Conservation (phyloP, 2,888 invertebrate species). For the Agonopterix alstromeriana region DNA sequence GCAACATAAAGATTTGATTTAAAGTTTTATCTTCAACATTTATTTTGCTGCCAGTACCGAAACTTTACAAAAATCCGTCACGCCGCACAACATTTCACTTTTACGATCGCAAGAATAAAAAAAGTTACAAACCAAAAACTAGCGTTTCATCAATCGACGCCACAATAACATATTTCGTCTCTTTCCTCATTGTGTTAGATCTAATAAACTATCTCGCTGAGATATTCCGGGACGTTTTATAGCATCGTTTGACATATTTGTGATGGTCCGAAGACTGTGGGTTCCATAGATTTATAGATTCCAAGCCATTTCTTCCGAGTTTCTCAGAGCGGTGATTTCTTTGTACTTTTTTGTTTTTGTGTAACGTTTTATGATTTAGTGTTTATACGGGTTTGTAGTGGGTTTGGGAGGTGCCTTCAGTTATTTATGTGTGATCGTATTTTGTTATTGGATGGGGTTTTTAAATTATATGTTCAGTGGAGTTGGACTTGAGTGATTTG, state of each 20-base stretch:
- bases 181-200: constrained; percentile 43
- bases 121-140: constrained; percentile 6
- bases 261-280: constrained; percentile 58
- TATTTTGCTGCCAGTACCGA: not conserved
- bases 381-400: constrained; percentile 1
- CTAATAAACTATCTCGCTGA: constrained; percentile 60
- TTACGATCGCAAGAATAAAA: constrained; percentile 2
- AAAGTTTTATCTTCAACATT: constrained; percentile 1
- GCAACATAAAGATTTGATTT: no score
- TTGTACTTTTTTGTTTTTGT: constrained; percentile 34
- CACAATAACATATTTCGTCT: constrained; percentile 37
- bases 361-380: constrained; percentile 24
- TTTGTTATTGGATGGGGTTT: not conserved
- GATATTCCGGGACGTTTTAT: constrained; percentile 57
- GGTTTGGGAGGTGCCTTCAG: not conserved
- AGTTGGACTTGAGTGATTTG: no score
- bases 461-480: no score
- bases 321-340: constrained; percentile 38
- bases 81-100: constrained; percentile 4
- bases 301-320: constrained; percentile 56
- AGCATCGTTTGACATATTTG: constrained; percentile 70
- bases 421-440: constrained; percentile 11
- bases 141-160: constrained; percentile 39
- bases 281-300: constrained; percentile 53
- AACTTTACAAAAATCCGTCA: not conserved